phyloP scores from a whole-genome alignment of 2,113 vertebrate species.

The Lichenostomus cassidix region DNA sequence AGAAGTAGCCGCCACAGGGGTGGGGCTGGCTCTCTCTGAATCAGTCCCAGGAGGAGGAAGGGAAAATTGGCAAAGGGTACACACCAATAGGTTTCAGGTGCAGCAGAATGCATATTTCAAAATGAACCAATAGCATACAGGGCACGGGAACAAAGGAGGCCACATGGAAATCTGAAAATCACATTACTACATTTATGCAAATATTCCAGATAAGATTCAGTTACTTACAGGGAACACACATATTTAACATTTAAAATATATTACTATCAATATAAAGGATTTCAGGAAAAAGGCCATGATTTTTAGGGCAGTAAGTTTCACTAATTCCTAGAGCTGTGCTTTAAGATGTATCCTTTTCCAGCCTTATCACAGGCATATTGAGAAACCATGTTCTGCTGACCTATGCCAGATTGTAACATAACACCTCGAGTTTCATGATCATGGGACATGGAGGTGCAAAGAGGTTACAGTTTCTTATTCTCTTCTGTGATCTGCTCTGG shows the following conservation, averaged over 20 bases:
- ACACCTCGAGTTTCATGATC: fast-evolving
- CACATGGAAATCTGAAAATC: no score
- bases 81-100: no score
- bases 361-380: not conserved
- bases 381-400: not conserved
- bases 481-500: not conserved
- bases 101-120: no score
- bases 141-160: no score
- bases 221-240: not conserved
- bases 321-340: not conserved
- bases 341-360: not conserved
- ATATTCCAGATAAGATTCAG: not conserved
- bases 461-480: not conserved
- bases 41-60: no score
- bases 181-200: not conserved
- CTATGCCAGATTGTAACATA: not conserved
- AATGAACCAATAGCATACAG: no score
- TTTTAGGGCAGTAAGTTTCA: not conserved
- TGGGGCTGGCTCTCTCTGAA: no score
- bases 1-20: no score
- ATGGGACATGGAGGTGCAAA: not conserved
- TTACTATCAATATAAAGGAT: not conserved
- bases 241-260: not conserved
- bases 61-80: no score
- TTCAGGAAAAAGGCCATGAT: not conserved